Conservation (phyloP, 2,797 vertebrate genomes). For the Ceryle rudis region DNA sequence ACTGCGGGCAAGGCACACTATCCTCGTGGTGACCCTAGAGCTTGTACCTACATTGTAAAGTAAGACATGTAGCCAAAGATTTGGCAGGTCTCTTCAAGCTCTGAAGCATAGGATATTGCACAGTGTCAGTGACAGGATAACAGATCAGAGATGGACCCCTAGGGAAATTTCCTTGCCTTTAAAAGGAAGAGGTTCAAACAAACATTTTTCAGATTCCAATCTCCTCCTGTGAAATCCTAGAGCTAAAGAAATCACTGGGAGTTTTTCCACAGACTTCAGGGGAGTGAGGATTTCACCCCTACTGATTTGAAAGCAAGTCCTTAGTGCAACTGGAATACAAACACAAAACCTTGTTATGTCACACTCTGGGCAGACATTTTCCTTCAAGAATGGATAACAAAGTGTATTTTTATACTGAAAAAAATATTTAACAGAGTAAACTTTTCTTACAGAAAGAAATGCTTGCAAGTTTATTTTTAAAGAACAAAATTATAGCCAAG, state of each 20-base stretch:
- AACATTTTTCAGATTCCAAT: slow-evolving; percentile 72
- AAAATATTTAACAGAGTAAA: slow-evolving; percentile 57
- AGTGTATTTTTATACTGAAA: slow-evolving; percentile 40
- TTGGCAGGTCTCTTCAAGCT: slow-evolving; percentile 46
- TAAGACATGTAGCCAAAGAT: not conserved
- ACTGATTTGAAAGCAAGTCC: slow-evolving; percentile 62
- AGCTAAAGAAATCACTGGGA: slow-evolving; percentile 62
- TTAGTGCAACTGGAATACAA: slow-evolving; percentile 27
- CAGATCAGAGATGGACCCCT: slow-evolving; percentile 62
- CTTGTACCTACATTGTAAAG: not conserved
- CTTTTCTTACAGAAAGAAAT: slow-evolving; percentile 24
- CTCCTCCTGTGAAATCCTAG: slow-evolving; percentile 66
- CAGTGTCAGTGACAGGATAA: slow-evolving; percentile 42
- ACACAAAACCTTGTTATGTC: slow-evolving; percentile 41
- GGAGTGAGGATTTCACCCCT: slow-evolving; percentile 60
- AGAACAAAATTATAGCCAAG: not conserved
- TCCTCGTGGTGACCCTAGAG: not conserved
- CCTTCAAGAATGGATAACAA: not conserved
- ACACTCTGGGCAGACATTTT: slow-evolving; percentile 47
- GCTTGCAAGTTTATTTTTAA: slow-evolving; percentile 41
- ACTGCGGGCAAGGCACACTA: not conserved
- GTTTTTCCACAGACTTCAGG: slow-evolving; percentile 60
- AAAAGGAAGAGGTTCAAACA: slow-evolving; percentile 71
- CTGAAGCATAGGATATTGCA: slow-evolving; percentile 42
- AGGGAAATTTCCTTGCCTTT: slow-evolving; percentile 60